Evolutionary conservation across 1,140 invertebrate genomes (phyloP), one percentile per base, ranked within the genome.

Genomic region (Macrostomum lignano): DNA sequence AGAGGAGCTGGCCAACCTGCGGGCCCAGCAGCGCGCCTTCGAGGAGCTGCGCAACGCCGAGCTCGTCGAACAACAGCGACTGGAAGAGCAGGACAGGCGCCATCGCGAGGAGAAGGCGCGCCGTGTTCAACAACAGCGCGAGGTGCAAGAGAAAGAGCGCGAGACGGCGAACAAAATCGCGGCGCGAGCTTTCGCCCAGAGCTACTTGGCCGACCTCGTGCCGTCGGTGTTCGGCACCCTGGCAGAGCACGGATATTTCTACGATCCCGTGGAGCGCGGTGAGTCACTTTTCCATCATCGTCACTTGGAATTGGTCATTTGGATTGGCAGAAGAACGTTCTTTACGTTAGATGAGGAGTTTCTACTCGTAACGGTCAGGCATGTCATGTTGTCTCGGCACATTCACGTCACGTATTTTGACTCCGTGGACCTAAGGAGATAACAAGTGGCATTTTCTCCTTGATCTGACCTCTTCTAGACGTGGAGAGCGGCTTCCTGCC

Each of bases 131-230:
- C 58, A 62, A 40, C 55, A 58, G 65, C 35, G 59, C 46, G 41
- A 65, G 67, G 49, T 65, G 62, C 39, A 64, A 60, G 52, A 51
- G 40, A 54, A 63, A 13, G 67, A 71, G 40, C 57, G 65, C 46
- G 71, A 73, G 55, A 69, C 69, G 38, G 68, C 73, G 41, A 68
- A 72, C 53, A 66, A 73, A 25, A 69, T 76, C 22, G 74, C 74
- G 2, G 74, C 73, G 1, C 66, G 70, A 11, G 67, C 72, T 30
- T 64, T 81, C 36, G 66, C 77, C 39, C 72, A 73, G 38, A 73
- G 71, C 33, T 75, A 79, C 51, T 67, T 81, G 42, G 68, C 69
- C 13, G 72, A 77, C 46, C 61, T 81, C 42, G 65, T 82, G 42
- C 77, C 77, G 11, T 64, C 67, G 19, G 73, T 78, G 25, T 65